Base-by-base conservation (phyloP, 1,140 invertebrate species). In the Sinonovacula constricta region DNA sequence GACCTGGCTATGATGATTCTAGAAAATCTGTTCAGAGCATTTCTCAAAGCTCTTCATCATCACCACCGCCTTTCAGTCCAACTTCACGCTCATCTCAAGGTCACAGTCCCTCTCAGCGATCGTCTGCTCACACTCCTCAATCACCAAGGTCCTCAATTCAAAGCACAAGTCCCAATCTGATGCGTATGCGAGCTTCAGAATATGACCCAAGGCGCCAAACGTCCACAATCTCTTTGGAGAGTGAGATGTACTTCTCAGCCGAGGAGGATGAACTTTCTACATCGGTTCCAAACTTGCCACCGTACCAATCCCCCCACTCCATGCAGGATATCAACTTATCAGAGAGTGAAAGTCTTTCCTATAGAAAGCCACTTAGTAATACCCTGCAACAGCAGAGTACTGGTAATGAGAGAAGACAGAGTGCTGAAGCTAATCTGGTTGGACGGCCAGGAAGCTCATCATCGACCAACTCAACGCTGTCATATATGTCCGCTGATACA, bases 401-500 rank as follows among this genome's bases (percentile, higher is more conserved):
- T 14, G 34, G 67, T 24, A 78, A 69, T 66, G 75, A 69, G 33
- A 83, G 31, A 65, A 60, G 54, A 39, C 18, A 26, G 1, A 83
- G 81, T 24, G n/a, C n/a, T n/a, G n/a, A n/a, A n/a, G n/a, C n/a
- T n/a, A n/a, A n/a, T n/a, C n/a, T n/a, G n/a, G n/a, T n/a, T n/a
- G n/a, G n/a, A n/a, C n/a, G n/a, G n/a, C n/a, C n/a, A n/a, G n/a
- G n/a, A n/a, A 45, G 39, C 39, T 82, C 76, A 12, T 65, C 78
- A 26, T 84, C 83, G 15, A 83, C 83, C 12, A 70, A 68, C 26
- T 92, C 92, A 1, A 91, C 89, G 14, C 85, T 91, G 2, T 98
- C 97, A 0, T 98, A 97, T 84, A 96, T 96, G 66, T 98, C 96
- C 0, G 97, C 97, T n/a, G 96, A 97, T n/a, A 84, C 81, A 31